Percentiles rank a stretch among this genome's conserved stretches.
phyloP scores from a whole-genome alignment of 1,140 invertebrate genomes.

The Dryas iulia region DNA sequence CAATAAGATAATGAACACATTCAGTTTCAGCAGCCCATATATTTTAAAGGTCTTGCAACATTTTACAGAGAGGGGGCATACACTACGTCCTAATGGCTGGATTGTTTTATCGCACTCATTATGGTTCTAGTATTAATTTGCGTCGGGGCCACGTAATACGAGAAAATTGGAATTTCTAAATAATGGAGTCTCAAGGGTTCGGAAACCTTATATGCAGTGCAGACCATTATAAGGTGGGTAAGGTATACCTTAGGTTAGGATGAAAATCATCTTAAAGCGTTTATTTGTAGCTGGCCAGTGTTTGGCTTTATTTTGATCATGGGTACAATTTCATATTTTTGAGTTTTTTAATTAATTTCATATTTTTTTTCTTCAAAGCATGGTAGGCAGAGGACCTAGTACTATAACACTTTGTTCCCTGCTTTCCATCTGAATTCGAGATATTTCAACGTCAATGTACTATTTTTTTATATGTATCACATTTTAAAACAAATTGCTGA shows the following conservation, averaged over 20 bases:
- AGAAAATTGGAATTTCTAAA: constrained; percentile 46
- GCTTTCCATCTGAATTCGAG: too few relatives aligned
- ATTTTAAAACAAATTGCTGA: too few relatives aligned
- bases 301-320: too few relatives aligned
- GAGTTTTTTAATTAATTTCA: too few relatives aligned
- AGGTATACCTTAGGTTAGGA: neutral
- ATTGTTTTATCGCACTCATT: constrained; percentile 73
- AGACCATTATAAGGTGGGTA: neutral
- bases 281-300: too few relatives aligned
- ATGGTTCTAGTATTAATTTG: constrained; percentile 66
- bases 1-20: constrained; percentile 37
- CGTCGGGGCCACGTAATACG: constrained; percentile 38
- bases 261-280: neutral
- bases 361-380: too few relatives aligned
- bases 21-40: constrained; percentile 57
- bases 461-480: too few relatives aligned
- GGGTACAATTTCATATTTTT: too few relatives aligned
- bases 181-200: constrained; percentile 26
- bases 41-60: constrained; percentile 55
- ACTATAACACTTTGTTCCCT: too few relatives aligned
- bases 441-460: too few relatives aligned
- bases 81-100: constrained; percentile 49
- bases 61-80: constrained; percentile 55
- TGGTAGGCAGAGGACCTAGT: too few relatives aligned
- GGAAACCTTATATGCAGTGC: constrained; percentile 11